Base-by-base conservation (phyloP, 2,888 invertebrate species). In the Cheilosia vernalis region DNA sequence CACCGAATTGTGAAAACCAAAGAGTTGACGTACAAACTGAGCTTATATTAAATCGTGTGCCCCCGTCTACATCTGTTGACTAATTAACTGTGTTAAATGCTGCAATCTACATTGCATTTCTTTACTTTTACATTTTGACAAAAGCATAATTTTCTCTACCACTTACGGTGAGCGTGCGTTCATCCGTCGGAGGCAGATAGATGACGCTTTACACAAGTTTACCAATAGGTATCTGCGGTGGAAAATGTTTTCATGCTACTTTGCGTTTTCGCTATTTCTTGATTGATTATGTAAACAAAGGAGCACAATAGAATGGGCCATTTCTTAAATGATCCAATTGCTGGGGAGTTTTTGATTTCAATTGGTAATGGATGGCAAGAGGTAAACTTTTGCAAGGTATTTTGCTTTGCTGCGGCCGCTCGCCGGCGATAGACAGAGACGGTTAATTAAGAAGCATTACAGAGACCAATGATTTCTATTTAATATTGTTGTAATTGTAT, bases 251-350 rank as follows among this genome's bases (percentile, higher is more conserved):
- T 83, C 73, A 83, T 56, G 83, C 66, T 63, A 21, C 63, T 83
- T 73, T 83, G 79, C 51, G 47, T 83, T 78, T 78, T 83, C 44
- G 78, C 66, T 67, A 79, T 83, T 83, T 83, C 82, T 78, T 61
- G 64, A 63, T 70, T 58, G 63, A 73, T 83, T 83, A 83, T 67
- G 67, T 73, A 83, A 83, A 67, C 66, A 73, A 67, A 60, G 15
- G 30, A 40, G 70, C 17, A 15, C 47, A 33, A 15, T 42, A 44
- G 27, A 61, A 24, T 47, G 30, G 30, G 40, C 27, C 51, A 72
- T 60, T 72, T 33, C 27, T 51, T 37, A 64, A 80, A 44, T 74
- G 80, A 67, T 74, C 74, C 56, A 76, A 67, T 81, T 74, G 42
- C 47, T 76, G n/a, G 42, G 15, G 42, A 21, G 5, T 42, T 40